Evolutionary conservation across 1,140 invertebrate genomes (phyloP).

Genomic region (Reticulitermes speratus): DNA sequence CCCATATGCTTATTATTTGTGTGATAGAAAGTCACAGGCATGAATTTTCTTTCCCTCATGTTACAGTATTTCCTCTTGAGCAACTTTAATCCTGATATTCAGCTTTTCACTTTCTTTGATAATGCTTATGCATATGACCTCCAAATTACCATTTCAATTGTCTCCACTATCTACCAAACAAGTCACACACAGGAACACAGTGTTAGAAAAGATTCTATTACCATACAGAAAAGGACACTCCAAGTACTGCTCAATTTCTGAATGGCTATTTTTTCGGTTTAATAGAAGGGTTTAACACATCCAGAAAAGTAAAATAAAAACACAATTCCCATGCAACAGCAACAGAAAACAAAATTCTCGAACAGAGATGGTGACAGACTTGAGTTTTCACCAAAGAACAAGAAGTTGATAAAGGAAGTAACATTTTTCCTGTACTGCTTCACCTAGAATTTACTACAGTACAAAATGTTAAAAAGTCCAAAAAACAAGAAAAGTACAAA

Average conservation of each 20-base stretch:
- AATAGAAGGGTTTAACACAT: neutral
- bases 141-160: neutral
- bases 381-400: neutral
- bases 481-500: too few species aligned
- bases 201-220: neutral
- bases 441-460: neutral
- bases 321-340: neutral
- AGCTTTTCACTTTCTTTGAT: neutral
- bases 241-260: neutral
- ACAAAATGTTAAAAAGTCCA: neutral
- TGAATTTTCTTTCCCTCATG: too few species aligned
- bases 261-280: neutral
- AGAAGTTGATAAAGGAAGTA: neutral
- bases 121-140: conserved; percentile 14
- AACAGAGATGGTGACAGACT: neutral
- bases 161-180: conserved; percentile 6
- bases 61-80: too few species aligned
- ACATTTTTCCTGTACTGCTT: neutral
- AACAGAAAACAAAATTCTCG: neutral
- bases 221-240: conserved; percentile 9
- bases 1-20: too few species aligned
- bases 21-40: too few species aligned
- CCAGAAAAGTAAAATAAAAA: neutral
- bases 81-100: neutral
- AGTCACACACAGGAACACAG: neutral